Percentiles rank a stretch among this genome's conserved stretches.
These are phyloP conservation scores for Nudaria mundana DNA, from an alignment of 2,888 invertebrate genomes.

Conservation along the genomic window DNA sequence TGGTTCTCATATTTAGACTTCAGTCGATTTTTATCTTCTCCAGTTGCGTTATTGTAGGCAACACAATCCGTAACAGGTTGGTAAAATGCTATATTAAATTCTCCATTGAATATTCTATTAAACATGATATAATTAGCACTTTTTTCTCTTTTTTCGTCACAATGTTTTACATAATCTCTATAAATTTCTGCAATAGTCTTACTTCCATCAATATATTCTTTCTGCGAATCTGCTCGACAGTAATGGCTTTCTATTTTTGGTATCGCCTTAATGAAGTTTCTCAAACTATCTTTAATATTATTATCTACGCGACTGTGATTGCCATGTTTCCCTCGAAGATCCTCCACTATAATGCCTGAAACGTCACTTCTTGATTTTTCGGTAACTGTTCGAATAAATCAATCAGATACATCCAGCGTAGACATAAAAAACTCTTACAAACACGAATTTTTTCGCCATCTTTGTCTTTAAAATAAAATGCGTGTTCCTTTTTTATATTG, in stretches of 20 bases:
- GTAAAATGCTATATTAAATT: slow-evolving; percentile 8
- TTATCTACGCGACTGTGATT: background rate
- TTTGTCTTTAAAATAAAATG: no score
- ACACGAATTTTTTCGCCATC: no score
- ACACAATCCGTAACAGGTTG: slow-evolving; percentile 6
- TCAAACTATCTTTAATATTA: background rate
- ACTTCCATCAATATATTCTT: slow-evolving; percentile 8
- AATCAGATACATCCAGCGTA: no score
- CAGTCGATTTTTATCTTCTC: background rate
- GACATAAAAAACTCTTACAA: no score
- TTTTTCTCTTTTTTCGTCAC: slow-evolving; percentile 4
- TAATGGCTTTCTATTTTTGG: background rate
- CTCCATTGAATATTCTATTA: slow-evolving; percentile 3
- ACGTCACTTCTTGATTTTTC: no score
- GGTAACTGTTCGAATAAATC: no score
- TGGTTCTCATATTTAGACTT: slow-evolving; percentile 6
- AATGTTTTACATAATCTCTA: slow-evolving; percentile 3
- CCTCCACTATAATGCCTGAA: no score
- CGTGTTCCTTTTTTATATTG: no score
- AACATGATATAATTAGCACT: slow-evolving; percentile 4
- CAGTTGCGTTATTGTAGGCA: slow-evolving; percentile 9
- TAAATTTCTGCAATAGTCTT: slow-evolving; percentile 3
- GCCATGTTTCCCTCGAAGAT: slow-evolving; percentile 7
- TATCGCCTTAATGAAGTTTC: background rate
- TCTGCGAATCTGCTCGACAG: slow-evolving; percentile 4